Percentiles rank a stretch among this genome's conserved stretches.
Conservation (phyloP, 2,113 vertebrate genomes). For the Syngnathoides biaculeatus region DNA sequence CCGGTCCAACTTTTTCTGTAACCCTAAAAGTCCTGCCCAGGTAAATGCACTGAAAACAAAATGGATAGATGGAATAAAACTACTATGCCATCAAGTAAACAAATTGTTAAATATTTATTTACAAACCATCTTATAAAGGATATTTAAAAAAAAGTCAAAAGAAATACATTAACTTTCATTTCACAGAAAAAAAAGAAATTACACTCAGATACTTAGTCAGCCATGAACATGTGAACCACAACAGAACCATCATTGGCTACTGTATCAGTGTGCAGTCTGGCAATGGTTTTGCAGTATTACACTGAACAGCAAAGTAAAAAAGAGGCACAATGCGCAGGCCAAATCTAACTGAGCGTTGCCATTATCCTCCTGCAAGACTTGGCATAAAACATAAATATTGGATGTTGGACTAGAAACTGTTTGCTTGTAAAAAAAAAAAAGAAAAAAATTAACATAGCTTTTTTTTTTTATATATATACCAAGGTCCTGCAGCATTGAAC, state of each 20-base stretch:
- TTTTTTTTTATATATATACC: no score
- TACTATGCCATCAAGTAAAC: neutral
- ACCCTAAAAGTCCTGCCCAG: neutral
- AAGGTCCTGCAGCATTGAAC: no score
- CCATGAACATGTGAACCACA: neutral
- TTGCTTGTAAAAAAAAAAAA: neutral
- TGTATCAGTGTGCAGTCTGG: constrained; percentile 22
- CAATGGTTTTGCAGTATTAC: constrained; percentile 24
- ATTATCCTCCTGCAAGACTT: neutral
- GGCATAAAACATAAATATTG: neutral
- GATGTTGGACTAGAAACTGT: neutral
- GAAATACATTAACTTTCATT: neutral
- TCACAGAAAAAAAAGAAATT: neutral
- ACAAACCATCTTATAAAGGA: neutral
- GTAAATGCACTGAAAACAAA: no score
- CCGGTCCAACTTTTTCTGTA: neutral
- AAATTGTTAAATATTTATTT: neutral
- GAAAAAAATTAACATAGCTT: neutral
- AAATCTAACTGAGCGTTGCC: neutral
- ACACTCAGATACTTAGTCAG: neutral
- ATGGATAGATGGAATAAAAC: no score
- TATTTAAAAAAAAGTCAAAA: neutral
- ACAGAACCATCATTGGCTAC: constrained; percentile 37
- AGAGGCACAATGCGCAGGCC: constrained; percentile 9
- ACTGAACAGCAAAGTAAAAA: constrained; percentile 14